These are phyloP conservation scores for Colossoma macropomum DNA, from an alignment of 2,113 vertebrate genomes.

Conservation along the genomic window DNA sequence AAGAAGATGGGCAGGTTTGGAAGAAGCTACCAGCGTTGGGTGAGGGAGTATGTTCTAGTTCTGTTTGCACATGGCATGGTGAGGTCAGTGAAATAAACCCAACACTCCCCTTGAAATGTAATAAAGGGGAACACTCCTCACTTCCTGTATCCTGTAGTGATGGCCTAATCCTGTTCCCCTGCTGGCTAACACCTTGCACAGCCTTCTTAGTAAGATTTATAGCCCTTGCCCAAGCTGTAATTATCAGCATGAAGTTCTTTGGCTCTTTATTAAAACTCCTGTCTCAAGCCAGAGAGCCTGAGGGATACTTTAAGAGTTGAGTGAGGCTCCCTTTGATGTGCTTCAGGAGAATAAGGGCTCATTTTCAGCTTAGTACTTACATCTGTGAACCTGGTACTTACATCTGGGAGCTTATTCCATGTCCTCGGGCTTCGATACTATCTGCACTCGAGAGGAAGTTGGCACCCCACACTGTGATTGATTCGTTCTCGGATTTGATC, in stretches of 20 bases:
- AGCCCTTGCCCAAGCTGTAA: constrained; percentile 59
- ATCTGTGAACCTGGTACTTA: constrained; percentile 36
- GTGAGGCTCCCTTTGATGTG: constrained; percentile 44
- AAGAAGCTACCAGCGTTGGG: constrained; percentile 1
- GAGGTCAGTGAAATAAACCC: constrained; percentile 3
- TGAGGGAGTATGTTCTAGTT: constrained; percentile 1
- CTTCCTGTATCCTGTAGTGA: constrained; percentile 27
- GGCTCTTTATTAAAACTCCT: constrained; percentile 57
- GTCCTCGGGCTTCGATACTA: constrained; percentile 17
- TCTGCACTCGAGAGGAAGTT: constrained; percentile 8
- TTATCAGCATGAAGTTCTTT: constrained; percentile 67
- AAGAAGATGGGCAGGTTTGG: neutral
- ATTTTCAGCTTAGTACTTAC: constrained; percentile 48
- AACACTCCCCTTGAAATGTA: constrained; percentile 1
- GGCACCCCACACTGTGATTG: neutral
- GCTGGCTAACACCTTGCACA: constrained; percentile 48
- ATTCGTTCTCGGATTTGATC: neutral
- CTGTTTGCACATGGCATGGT: constrained; percentile 12
- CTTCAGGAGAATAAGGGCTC: constrained; percentile 35
- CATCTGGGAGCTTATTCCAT: constrained; percentile 13
- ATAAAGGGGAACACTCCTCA: constrained; percentile 19
- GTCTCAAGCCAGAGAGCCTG: constrained; percentile 45
- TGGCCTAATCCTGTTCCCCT: constrained; percentile 45
- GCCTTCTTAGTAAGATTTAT: constrained; percentile 51
- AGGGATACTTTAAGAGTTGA: constrained; percentile 50